Evolutionary conservation across 2,113 vertebrate genomes (phyloP).

Genomic region (Dryoscopus gambensis): DNA sequence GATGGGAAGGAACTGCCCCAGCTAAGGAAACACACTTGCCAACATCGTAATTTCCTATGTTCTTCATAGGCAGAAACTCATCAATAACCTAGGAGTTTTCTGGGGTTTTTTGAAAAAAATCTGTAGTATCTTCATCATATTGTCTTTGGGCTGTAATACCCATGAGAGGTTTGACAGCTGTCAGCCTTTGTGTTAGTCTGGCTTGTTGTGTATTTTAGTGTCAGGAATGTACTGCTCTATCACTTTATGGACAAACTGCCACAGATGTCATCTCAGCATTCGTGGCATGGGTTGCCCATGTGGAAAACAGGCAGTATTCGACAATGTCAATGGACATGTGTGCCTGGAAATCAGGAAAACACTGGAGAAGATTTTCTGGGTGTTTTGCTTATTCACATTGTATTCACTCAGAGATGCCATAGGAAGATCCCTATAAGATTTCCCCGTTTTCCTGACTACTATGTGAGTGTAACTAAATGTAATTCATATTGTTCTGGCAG

Average conservation of each 20-base stretch:
- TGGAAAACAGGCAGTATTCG: background rate
- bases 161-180: background rate
- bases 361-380: background rate
- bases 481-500: background rate
- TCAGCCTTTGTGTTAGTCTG: background rate
- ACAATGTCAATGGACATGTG: background rate
- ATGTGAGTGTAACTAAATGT: background rate
- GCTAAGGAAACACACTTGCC: background rate
- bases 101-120: background rate
- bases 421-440: background rate
- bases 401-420: background rate
- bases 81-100: background rate
- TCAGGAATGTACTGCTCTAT: background rate
- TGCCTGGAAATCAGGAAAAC: background rate
- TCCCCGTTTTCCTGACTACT: background rate
- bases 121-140: background rate
- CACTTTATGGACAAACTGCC: background rate
- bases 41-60: background rate
- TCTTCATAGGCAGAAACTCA: background rate
- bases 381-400: background rate
- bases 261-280: background rate
- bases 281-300: rapidly evolving
- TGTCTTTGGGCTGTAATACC: background rate
- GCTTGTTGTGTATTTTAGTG: background rate
- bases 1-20: background rate